phyloP scores from a whole-genome alignment of 1,140 invertebrate species.

The Cyclargus thomasi region DNA sequence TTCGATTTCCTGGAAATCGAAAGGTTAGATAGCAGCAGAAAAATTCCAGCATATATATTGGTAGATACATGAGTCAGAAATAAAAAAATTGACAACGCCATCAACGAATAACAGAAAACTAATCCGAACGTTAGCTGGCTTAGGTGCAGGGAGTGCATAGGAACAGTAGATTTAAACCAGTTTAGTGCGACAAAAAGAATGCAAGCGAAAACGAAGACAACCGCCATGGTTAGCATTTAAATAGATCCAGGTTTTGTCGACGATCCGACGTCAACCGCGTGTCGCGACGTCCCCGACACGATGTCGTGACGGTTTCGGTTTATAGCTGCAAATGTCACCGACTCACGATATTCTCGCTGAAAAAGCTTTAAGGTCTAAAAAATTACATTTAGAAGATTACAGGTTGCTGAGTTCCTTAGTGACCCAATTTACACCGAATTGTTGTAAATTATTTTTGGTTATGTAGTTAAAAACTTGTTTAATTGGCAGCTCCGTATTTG shows the following conservation, averaged over 20 bases:
- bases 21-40: too few species aligned
- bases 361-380: too few species aligned
- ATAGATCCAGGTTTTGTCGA: conserved; percentile 18
- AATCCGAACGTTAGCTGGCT: neutral
- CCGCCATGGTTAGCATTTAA: conserved; percentile 17
- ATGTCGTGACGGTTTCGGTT: neutral
- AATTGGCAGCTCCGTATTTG: too few species aligned
- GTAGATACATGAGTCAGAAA: neutral
- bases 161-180: conserved; percentile 20
- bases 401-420: too few species aligned
- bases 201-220: conserved; percentile 21
- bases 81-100: neutral
- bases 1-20: too few species aligned
- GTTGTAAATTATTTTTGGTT: too few species aligned
- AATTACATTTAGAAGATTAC: too few species aligned
- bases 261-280: conserved; percentile 2
- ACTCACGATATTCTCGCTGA: neutral
- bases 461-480: too few species aligned
- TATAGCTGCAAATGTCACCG: neutral
- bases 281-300: neutral
- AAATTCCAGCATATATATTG: too few species aligned
- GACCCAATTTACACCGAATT: too few species aligned
- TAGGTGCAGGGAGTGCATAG: conserved; percentile 9
- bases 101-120: neutral
- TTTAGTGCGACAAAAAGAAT: conserved; percentile 19